phyloP scores from a whole-genome alignment of 2,797 vertebrate species.

The Darevskia mixta region DNA sequence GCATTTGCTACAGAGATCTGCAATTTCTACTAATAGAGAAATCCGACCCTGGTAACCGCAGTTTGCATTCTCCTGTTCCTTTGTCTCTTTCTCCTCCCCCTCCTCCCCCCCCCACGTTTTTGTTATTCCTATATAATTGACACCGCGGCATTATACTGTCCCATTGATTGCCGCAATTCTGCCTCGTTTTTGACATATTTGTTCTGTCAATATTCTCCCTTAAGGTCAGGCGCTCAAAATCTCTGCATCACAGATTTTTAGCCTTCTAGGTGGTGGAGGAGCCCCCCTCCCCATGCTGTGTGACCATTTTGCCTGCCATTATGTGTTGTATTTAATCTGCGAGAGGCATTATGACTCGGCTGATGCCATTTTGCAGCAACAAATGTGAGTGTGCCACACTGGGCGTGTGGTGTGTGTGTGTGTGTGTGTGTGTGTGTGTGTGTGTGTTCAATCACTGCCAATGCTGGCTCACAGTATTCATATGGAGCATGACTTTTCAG shows the following conservation, averaged over 20 bases:
- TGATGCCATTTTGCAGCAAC: not conserved
- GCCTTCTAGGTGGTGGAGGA: not conserved
- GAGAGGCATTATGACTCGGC: not conserved
- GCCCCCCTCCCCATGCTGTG: too few species aligned
- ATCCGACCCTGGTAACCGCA: not conserved
- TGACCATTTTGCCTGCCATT: not conserved
- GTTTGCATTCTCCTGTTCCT: not conserved
- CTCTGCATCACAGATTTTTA: not conserved
- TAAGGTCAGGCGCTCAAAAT: not conserved
- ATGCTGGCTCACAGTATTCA: too few species aligned
- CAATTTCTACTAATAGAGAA: not conserved
- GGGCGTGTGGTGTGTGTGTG: too few species aligned
- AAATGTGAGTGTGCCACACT: too few species aligned
- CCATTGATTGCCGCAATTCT: conserved; percentile 13
- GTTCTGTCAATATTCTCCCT: conserved; percentile 30
- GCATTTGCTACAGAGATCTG: not conserved
- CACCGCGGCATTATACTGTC: not conserved
- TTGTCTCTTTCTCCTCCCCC: not conserved
- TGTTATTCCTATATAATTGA: conserved; percentile 26
- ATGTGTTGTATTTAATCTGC: not conserved
- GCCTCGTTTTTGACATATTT: conserved; percentile 23
- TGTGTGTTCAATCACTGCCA: too few species aligned
- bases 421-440: too few species aligned
- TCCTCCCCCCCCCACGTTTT: not conserved
- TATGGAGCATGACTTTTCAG: too few species aligned